These are phyloP conservation scores for Cryptoblepharus egeriae DNA, from an alignment of 2,797 vertebrate genomes.

Conservation along the genomic window DNA sequence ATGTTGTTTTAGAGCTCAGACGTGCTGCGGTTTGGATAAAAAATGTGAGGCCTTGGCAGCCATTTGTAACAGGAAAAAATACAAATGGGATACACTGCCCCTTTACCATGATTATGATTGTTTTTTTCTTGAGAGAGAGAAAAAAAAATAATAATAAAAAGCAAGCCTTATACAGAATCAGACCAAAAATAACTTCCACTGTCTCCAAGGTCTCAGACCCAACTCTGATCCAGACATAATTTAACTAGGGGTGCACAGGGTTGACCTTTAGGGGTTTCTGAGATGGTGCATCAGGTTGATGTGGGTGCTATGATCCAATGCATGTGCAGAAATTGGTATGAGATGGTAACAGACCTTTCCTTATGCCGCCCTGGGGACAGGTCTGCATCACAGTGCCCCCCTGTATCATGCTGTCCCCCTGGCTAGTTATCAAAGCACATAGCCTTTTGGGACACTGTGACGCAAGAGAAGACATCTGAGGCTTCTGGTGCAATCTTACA, in stretches of 20 bases:
- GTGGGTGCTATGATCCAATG: no score
- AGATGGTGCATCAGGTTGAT: neutral
- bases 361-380: no score
- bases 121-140: no score
- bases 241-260: neutral
- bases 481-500: no score
- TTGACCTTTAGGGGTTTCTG: neutral
- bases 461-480: no score
- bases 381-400: no score
- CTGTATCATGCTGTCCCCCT: no score
- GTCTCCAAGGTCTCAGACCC: neutral
- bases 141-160: neutral
- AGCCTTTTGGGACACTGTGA: no score
- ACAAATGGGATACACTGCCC: conserved; percentile 37
- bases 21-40: conserved; percentile 44
- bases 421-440: no score
- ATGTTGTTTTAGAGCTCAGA: conserved; percentile 61
- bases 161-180: neutral
- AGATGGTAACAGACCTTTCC: no score
- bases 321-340: neutral
- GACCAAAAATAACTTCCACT: neutral
- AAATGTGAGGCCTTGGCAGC: conserved; percentile 29
- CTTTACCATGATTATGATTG: neutral
- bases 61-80: conserved; percentile 52
- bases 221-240: neutral